Conservation (phyloP, 2,113 vertebrate genomes). For the Epinephelus moara region DNA sequence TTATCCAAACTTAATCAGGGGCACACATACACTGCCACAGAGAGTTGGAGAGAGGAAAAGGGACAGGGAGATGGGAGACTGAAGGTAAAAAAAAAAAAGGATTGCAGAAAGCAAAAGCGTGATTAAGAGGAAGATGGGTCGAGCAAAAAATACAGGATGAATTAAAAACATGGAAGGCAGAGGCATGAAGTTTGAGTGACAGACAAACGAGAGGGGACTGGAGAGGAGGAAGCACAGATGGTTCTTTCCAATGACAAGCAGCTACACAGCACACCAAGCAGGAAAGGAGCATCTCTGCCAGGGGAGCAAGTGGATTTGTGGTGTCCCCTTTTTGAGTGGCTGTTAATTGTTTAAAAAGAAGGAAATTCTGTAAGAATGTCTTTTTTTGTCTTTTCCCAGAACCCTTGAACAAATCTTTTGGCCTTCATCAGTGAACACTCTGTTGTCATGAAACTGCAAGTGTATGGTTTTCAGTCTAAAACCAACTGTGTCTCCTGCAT, state of each 20-base stretch:
- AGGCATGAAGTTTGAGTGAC: conserved; percentile 7
- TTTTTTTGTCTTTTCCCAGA: too few relatives aligned
- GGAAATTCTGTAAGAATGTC: too few relatives aligned
- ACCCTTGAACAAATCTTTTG: background rate
- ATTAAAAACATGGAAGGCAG: conserved; percentile 7
- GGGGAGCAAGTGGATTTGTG: too few relatives aligned
- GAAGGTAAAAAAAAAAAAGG: conserved; percentile 12
- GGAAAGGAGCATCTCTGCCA: too few relatives aligned
- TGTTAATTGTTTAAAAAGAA: too few relatives aligned
- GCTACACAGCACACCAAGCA: too few relatives aligned
- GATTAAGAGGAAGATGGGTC: conserved; percentile 17
- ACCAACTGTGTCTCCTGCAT: too few relatives aligned
- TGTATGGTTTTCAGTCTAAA: background rate
- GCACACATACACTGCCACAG: conserved; percentile 15
- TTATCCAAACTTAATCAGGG: conserved; percentile 61
- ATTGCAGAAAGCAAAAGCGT: background rate
- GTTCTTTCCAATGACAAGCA: conserved; percentile 18
- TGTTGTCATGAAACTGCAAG: background rate
- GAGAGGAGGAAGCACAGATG: background rate
- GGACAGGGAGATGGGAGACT: conserved; percentile 7
- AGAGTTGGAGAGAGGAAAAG: background rate
- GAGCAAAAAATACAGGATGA: conserved; percentile 18
- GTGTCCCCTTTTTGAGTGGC: too few relatives aligned
- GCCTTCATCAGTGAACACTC: background rate
- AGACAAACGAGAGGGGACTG: background rate